Evolutionary conservation across 2,797 vertebrate genomes (phyloP).

Genomic region (Lithobates sylvaticus): DNA sequence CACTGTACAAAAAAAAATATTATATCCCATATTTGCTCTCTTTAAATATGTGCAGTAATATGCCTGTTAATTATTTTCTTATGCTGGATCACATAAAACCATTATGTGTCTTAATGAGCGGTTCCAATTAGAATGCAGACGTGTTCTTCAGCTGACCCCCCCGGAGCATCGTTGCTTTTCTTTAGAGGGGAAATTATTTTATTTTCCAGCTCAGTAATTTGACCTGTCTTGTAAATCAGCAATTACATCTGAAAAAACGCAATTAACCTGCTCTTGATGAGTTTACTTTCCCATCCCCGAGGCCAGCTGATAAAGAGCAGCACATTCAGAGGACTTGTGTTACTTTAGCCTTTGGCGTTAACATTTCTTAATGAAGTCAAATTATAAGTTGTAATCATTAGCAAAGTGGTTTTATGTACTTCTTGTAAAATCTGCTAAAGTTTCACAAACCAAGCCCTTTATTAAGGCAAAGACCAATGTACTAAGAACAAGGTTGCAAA

Average conservation of each 20-base stretch:
- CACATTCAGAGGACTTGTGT: neutral
- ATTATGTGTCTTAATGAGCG: neutral
- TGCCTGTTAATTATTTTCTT: too few relatives aligned
- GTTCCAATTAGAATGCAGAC: neutral
- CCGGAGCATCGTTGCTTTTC: neutral
- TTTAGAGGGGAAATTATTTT: neutral
- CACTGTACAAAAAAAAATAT: too few relatives aligned
- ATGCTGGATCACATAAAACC: too few relatives aligned
- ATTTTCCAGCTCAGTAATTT: constrained; percentile 3
- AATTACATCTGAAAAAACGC: constrained; percentile 11
- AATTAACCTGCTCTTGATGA: constrained; percentile 8
- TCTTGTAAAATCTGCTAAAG: neutral
- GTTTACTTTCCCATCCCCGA: neutral
- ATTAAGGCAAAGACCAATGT: too few relatives aligned
- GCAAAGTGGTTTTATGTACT: neutral
- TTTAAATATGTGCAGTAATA: neutral
- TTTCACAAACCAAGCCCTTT: neutral
- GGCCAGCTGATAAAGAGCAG: neutral
- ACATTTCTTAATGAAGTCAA: neutral
- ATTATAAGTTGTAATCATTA: neutral
- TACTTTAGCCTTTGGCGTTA: neutral
- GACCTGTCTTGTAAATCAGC: constrained; percentile 4
- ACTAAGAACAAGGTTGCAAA: too few relatives aligned
- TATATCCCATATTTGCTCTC: neutral
- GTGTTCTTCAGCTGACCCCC: neutral